Conservation (phyloP, 1,140 invertebrate species). For the Caenorhabditis inopinata region DNA sequence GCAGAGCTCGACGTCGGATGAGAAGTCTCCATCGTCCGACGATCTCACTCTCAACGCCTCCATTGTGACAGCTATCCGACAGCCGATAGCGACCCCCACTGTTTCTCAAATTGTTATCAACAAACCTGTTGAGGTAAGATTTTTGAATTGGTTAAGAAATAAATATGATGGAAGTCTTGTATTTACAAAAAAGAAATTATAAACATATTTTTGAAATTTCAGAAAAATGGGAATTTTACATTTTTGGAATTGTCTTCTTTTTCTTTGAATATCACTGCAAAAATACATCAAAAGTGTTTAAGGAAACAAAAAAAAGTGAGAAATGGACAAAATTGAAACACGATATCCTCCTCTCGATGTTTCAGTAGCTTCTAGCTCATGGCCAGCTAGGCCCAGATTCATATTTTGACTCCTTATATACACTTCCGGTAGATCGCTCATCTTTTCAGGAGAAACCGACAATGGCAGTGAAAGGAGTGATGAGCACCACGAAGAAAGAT, state of each 20-base stretch:
- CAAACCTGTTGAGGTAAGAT: slow-evolving; percentile 13
- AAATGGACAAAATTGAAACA: no score
- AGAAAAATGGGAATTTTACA: no score
- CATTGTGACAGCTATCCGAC: slow-evolving; percentile 25
- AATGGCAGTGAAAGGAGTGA: slow-evolving; percentile 25
- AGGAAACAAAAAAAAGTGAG: not conserved
- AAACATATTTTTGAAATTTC: no score
- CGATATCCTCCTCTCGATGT: no score
- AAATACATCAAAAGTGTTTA: no score
- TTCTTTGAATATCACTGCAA: no score
- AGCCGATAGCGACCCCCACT: not conserved
- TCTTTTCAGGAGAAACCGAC: slow-evolving; percentile 12
- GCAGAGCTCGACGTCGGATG: slow-evolving; percentile 4
- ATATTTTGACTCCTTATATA: no score
- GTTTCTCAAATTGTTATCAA: slow-evolving; percentile 21
- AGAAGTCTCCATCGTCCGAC: slow-evolving; percentile 22
- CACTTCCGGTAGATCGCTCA: not conserved
- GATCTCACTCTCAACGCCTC: slow-evolving; percentile 19
- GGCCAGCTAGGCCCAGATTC: no score
- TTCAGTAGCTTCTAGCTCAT: not conserved
- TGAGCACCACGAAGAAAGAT: not conserved
- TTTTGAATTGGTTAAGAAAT: no score
- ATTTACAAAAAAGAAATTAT: no score
- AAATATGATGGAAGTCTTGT: no score
- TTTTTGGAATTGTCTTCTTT: not conserved